Evolutionary conservation across 2,888 invertebrate genomes (phyloP), one percentile per base, ranked within the genome.

Genomic region (Myopa testacea): DNA sequence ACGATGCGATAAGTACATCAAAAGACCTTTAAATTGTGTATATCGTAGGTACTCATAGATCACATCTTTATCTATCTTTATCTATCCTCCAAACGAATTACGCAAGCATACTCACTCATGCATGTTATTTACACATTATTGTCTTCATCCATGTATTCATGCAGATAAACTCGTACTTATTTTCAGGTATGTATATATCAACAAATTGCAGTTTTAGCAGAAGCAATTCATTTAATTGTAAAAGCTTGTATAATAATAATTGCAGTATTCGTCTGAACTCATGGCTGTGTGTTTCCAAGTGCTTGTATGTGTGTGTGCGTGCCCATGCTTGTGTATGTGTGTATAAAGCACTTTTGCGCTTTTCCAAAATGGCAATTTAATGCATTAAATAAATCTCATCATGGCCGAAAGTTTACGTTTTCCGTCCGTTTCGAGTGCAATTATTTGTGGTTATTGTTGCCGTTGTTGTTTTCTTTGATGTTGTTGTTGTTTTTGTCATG

Each of bases 181-280:
- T 77, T 76, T 45, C 7, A 14, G 12, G 14, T 34, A 73, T 68
- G 45, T 34, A 70, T 74, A 45, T 65, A 74, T 45, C 78, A 62
- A 79, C 80, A 80, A 82, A 80, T 80, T 80, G 77, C 79, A 71
- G 78, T 80, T 81, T 80, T 79, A 79, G 70, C 77, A 76, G 75
- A 76, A 78, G 76, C 82, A 83, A 85, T 84, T 84, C 80, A 83
- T 83, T 84, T 84, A 81, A 85, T 85, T 85, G 83, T 81, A 81
- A 83, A 84, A 79, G 73, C 63, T 62, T 55, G 76, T 75, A 77
- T 75, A 78, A 69, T 79, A 80, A 79, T 81, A 79, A 81, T 76
- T 77, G 75, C 73, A 70, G 26, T 69, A 45, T 45, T 45, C 45
- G 10, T 45, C 45, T 45, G 45, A 6, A 45, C 10, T 45, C 45